phyloP scores from a whole-genome alignment of 2,888 invertebrate species.

The Tenthredo mesomela region DNA sequence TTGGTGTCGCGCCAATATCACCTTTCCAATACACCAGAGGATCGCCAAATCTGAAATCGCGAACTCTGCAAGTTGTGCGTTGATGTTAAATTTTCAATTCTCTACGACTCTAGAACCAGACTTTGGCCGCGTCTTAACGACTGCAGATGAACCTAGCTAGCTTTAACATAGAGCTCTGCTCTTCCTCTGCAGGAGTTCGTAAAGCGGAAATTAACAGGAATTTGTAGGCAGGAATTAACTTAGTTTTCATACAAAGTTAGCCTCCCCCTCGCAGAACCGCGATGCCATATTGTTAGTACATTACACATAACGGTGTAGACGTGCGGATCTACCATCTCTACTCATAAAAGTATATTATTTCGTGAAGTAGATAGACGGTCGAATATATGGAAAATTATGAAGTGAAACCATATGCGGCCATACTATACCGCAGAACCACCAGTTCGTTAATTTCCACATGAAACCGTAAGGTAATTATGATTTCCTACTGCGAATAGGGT shows the following conservation, averaged over 20 bases:
- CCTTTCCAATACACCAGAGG: slow-evolving; percentile 17
- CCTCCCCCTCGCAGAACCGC: not conserved
- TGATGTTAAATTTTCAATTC: slow-evolving; percentile 38
- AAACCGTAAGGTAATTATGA: slow-evolving; percentile 51
- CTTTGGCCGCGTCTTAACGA: not conserved
- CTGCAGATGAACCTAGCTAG: not conserved
- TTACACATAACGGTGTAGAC: not conserved
- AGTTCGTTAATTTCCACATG: slow-evolving; percentile 16
- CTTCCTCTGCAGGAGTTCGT: not conserved
- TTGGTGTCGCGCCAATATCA: slow-evolving; percentile 50
- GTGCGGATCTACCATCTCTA: not conserved
- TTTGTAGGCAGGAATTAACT: slow-evolving; percentile 34
- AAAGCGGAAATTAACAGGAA: slow-evolving; percentile 48
- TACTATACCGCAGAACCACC: not conserved
- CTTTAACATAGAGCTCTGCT: not conserved
- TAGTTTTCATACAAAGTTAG: slow-evolving; percentile 13
- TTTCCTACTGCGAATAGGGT: slow-evolving; percentile 35
- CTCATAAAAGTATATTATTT: not conserved
- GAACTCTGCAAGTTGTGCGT: not conserved
- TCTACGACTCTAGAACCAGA: not conserved
- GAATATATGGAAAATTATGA: not conserved
- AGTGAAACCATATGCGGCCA: not conserved
- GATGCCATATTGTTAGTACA: slow-evolving; percentile 4
- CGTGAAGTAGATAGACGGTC: not conserved
- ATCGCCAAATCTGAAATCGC: slow-evolving; percentile 30